Evolutionary conservation across 2,888 invertebrate species (phyloP).

Genomic region (Agrilus cyanescens): DNA sequence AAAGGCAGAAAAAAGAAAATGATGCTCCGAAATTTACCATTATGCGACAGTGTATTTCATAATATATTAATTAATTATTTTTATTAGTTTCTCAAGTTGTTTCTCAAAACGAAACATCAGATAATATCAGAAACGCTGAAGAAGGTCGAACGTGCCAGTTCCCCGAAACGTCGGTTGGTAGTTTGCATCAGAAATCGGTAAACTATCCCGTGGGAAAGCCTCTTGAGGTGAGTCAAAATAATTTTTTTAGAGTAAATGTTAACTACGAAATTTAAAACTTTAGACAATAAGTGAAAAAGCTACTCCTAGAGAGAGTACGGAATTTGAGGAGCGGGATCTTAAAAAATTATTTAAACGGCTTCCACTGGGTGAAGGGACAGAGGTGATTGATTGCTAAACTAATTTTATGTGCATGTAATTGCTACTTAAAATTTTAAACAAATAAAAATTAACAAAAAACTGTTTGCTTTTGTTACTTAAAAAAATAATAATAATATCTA

Average conservation of each 20-base stretch:
- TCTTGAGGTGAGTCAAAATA: conserved; percentile 50
- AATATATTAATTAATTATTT: not conserved
- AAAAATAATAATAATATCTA: too few species aligned
- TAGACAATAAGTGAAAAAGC: conserved; percentile 21
- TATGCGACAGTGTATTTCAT: not conserved
- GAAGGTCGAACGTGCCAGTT: conserved; percentile 43
- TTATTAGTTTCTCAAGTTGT: not conserved
- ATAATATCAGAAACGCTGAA: conserved; percentile 43
- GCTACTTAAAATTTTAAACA: too few species aligned
- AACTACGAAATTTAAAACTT: conserved; percentile 2
- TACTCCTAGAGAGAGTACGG: conserved; percentile 15
- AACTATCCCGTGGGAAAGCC: conserved; percentile 73
- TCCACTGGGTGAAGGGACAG: conserved; percentile 19
- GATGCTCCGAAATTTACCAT: too few species aligned
- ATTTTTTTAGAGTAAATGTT: not conserved
- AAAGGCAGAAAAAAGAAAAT: too few species aligned
- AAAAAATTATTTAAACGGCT: conserved; percentile 15
- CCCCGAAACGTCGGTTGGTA: conserved; percentile 24
- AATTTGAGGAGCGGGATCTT: conserved; percentile 12
- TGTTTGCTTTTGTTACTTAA: too few species aligned
- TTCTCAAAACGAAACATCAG: conserved; percentile 15
- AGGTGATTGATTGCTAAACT: conserved; percentile 16
- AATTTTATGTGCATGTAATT: not conserved
- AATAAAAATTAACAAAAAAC: too few species aligned
- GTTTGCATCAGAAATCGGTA: conserved; percentile 28